Evolutionary conservation across 2,113 vertebrate genomes (phyloP).

Genomic region (Azemiops feae): DNA sequence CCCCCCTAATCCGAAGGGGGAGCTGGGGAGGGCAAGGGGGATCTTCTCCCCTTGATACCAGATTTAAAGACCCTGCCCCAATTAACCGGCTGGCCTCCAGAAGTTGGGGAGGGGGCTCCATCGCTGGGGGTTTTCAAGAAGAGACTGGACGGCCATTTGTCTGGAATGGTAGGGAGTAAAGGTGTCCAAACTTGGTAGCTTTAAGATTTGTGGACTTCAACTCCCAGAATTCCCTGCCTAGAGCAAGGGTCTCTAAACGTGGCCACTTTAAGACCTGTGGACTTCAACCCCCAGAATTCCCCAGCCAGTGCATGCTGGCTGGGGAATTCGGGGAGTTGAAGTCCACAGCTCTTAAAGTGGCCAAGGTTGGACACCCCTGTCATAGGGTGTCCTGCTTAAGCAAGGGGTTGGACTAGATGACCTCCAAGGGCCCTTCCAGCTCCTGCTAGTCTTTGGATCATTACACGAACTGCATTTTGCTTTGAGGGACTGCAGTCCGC

Average conservation of each 20-base stretch:
- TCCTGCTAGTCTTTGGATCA: too few relatives aligned
- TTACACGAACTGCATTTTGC: neutral
- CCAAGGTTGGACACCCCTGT: too few relatives aligned
- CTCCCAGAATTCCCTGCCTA: too few relatives aligned
- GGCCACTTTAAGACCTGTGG: neutral
- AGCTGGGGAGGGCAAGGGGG: neutral
- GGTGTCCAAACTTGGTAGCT: too few relatives aligned
- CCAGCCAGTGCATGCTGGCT: neutral
- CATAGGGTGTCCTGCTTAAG: too few relatives aligned
- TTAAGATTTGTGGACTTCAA: too few relatives aligned
- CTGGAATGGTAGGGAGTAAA: neutral
- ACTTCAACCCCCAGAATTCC: neutral
- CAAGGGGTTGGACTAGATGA: too few relatives aligned
- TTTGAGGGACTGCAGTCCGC: neutral
- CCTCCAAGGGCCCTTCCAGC: too few relatives aligned
- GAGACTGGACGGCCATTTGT: neutral
- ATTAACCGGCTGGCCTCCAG: neutral
- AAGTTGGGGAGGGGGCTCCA: neutral
- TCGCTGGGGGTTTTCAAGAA: neutral
- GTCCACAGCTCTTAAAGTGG: too few relatives aligned
- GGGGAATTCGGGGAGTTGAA: too few relatives aligned
- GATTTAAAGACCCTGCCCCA: neutral
- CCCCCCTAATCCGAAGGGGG: rapidly evolving
- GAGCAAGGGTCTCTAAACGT: too few relatives aligned
- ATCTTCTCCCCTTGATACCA: neutral